Evolutionary conservation across 2,888 invertebrate genomes (phyloP).

Genomic region (Encarsia formosa): DNA sequence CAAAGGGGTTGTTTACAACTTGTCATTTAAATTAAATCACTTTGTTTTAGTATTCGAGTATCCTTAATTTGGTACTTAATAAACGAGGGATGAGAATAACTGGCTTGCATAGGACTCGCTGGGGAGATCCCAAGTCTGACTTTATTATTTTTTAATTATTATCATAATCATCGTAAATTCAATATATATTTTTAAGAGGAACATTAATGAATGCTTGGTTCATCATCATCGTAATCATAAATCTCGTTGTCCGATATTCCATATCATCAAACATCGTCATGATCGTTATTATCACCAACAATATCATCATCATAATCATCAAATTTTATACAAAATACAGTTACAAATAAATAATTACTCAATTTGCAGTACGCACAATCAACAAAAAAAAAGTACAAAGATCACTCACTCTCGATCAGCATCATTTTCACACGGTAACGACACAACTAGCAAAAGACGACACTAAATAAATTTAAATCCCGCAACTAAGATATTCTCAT

Average conservation of each 20-base stretch:
- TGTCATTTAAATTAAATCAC: conserved; percentile 26
- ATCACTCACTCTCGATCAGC: conserved; percentile 31
- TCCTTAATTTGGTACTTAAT: conserved; percentile 19
- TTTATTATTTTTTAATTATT: conserved; percentile 41
- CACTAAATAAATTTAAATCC: too few species aligned
- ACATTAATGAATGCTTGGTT: conserved; percentile 51
- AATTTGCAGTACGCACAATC: conserved; percentile 42
- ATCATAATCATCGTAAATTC: too few species aligned
- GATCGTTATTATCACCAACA: conserved; percentile 25
- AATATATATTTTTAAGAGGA: conserved; percentile 50
- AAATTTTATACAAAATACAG: too few species aligned
- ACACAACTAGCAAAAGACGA: too few species aligned
- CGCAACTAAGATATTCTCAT: too few species aligned
- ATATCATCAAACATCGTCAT: conserved; percentile 28
- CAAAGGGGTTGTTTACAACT: conserved; percentile 42
- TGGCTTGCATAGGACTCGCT: conserved; percentile 14
- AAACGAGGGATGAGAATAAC: conserved; percentile 18
- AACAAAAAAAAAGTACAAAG: conserved; percentile 44
- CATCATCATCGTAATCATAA: conserved; percentile 35
- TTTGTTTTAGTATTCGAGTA: conserved; percentile 28
- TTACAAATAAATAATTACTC: conserved; percentile 47
- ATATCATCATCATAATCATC: conserved; percentile 31
- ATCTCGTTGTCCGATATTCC: conserved; percentile 31
- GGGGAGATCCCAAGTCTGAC: conserved; percentile 44
- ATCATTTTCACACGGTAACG: conserved; percentile 3